Conservation (phyloP, 2,888 invertebrate genomes). For the Nyleta sp. region DNA sequence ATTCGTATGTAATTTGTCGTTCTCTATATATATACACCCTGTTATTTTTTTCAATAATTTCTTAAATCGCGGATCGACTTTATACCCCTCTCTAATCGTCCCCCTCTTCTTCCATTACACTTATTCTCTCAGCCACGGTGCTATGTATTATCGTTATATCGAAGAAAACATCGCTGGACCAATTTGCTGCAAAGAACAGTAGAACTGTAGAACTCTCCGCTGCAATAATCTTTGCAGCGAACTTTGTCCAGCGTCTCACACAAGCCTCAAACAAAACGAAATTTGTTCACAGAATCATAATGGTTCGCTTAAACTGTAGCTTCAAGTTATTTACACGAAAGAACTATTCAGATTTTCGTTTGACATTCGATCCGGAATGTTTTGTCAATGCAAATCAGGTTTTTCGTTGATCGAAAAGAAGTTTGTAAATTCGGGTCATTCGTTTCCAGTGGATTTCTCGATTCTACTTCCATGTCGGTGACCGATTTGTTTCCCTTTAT, state of each 20-base stretch:
- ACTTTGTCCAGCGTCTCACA: background rate
- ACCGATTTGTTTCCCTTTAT: no score
- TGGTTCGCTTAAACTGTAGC: conserved; percentile 5
- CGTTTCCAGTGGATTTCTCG: no score
- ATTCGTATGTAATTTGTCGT: conserved; percentile 76
- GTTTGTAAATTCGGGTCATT: no score
- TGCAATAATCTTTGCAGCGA: no score
- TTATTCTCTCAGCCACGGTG: conserved; percentile 22
- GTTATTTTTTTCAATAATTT: conserved; percentile 69
- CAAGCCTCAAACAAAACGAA: conserved; percentile 12
- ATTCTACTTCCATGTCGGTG: no score
- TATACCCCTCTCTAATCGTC: no score
- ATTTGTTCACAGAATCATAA: no score
- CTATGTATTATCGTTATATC: conserved; percentile 12
- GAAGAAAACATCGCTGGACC: background rate
- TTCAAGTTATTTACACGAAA: conserved; percentile 32
- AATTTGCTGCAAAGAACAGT: no score
- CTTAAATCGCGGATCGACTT: conserved; percentile 51
- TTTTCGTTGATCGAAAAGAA: conserved; percentile 16
- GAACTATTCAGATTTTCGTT: conserved; percentile 4
- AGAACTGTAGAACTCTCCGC: no score
- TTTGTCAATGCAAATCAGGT: conserved; percentile 12
- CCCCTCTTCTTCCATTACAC: no score
- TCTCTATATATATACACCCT: conserved; percentile 81
- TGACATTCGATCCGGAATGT: conserved; percentile 47